phyloP scores from a whole-genome alignment of 1,140 invertebrate species.

The Drosophila sproati region DNA sequence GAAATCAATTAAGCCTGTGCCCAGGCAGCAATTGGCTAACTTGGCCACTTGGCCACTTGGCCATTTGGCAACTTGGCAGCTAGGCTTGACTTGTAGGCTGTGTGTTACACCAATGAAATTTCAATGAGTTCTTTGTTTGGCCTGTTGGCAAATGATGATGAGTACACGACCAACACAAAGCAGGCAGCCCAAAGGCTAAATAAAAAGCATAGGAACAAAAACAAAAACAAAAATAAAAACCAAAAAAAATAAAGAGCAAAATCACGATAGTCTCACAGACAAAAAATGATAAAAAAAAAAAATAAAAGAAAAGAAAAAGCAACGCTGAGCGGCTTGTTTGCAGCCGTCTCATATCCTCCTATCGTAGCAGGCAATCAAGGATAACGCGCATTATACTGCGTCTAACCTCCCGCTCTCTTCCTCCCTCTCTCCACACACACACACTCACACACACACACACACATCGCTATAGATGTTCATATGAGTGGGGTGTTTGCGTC shows the following conservation, averaged over 20 bases:
- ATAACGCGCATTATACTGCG: conserved; percentile 74
- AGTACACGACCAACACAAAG: conserved; percentile 43
- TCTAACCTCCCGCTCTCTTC: not conserved
- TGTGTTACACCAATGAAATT: conserved; percentile 39
- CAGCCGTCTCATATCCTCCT: conserved; percentile 51
- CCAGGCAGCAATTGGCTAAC: not conserved
- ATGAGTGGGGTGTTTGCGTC: conserved; percentile 48
- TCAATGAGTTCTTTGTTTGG: conserved; percentile 35
- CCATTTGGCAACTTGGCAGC: not conserved
- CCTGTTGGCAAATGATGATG: conserved; percentile 63
- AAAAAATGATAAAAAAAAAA: not conserved
- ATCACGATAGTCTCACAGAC: conserved; percentile 55
- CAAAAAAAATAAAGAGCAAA: conserved; percentile 35
- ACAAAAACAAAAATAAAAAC: conserved; percentile 13
- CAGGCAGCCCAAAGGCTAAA: conserved; percentile 56
- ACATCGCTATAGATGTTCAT: conserved; percentile 10
- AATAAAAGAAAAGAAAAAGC: conserved; percentile 13
- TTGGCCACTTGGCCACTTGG: not conserved
- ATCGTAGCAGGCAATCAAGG: conserved; percentile 77
- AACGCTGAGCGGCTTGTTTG: conserved; percentile 67
- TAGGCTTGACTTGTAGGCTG: conserved; percentile 7
- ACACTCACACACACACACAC: conserved; percentile 6
- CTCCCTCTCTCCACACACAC: conserved; percentile 13
- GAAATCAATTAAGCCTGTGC: conserved; percentile 61
- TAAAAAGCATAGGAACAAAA: conserved; percentile 30